These are phyloP conservation scores for Andrena camellia DNA, from an alignment of 2,888 invertebrate species.

Conservation along the genomic window DNA sequence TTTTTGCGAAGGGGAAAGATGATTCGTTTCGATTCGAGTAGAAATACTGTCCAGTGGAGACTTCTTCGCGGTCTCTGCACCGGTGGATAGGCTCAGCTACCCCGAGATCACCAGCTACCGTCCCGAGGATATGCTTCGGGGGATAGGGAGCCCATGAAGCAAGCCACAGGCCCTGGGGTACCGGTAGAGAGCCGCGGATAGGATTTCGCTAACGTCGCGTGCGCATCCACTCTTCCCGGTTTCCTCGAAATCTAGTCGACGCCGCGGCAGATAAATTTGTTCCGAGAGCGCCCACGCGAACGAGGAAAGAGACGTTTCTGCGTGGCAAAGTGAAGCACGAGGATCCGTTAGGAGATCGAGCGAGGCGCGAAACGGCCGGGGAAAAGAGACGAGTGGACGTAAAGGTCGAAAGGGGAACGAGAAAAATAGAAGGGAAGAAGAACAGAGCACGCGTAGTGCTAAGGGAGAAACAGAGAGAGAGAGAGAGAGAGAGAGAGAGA, in stretches of 20 bases:
- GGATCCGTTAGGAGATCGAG: conserved; percentile 16
- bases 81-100: too few relatives aligned
- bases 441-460: conserved; percentile 3
- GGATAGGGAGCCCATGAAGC: not conserved
- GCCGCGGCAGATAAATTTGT: conserved; percentile 41
- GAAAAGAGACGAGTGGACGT: conserved; percentile 8
- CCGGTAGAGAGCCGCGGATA: conserved; percentile 22
- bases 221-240: conserved; percentile 23
- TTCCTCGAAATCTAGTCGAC: conserved; percentile 56
- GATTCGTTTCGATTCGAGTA: not conserved
- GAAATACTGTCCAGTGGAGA: not conserved
- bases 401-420: conserved; percentile 29
- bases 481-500: conserved; percentile 16
- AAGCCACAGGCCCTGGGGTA: too few relatives aligned
- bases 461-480: conserved; percentile 8
- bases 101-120: not conserved
- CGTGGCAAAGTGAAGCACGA: conserved; percentile 36
- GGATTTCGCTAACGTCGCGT: conserved; percentile 53
- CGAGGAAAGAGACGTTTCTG: conserved; percentile 46
- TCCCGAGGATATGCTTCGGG: not conserved
- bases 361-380: conserved; percentile 13
- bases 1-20: not conserved
- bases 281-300: conserved; percentile 49
- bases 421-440: not conserved
- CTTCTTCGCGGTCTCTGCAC: too few relatives aligned